These are phyloP conservation scores for Smittia aterrima DNA, from an alignment of 2,888 invertebrate species.

Conservation along the genomic window DNA sequence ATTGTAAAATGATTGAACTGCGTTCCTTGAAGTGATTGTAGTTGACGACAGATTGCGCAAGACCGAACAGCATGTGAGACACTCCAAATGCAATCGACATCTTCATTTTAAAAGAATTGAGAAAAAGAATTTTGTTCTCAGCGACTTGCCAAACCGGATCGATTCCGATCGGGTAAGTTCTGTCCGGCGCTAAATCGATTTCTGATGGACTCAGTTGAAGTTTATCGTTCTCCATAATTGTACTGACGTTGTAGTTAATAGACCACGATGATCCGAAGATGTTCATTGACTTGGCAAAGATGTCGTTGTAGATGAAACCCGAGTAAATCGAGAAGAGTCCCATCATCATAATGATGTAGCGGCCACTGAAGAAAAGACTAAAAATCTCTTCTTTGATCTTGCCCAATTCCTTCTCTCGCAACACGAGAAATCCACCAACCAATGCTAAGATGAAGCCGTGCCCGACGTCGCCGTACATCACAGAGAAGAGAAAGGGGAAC, in stretches of 20 bases:
- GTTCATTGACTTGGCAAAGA: conserved; percentile 74
- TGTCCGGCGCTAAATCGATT: conserved; percentile 49
- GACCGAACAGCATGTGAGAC: conserved; percentile 86
- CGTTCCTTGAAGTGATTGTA: conserved; percentile 67
- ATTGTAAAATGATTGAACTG: conserved; percentile 69
- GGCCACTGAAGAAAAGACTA: conserved; percentile 71
- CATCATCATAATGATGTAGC: conserved; percentile 77
- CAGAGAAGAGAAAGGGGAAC: conserved; percentile 89
- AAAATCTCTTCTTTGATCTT: conserved; percentile 67
- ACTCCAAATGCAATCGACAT: conserved; percentile 87
- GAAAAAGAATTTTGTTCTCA: conserved; percentile 80
- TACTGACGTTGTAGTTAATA: conserved; percentile 45
- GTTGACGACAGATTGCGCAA: conserved; percentile 72
- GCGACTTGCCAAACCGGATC: conserved; percentile 73
- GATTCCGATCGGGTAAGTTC: conserved; percentile 64
- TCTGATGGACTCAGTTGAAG: conserved; percentile 55
- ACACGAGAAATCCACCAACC: conserved; percentile 75
- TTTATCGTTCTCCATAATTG: conserved; percentile 45
- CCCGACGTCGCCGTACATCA: conserved; percentile 91
- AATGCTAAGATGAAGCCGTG: conserved; percentile 78
- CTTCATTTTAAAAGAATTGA: conserved; percentile 91
- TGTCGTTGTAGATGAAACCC: conserved; percentile 74
- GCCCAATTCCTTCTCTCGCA: conserved; percentile 69
- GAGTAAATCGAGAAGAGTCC: conserved; percentile 76
- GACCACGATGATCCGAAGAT: conserved; percentile 68